Conservation (phyloP, 2,113 vertebrate species). For the Phoenicopterus ruber region DNA sequence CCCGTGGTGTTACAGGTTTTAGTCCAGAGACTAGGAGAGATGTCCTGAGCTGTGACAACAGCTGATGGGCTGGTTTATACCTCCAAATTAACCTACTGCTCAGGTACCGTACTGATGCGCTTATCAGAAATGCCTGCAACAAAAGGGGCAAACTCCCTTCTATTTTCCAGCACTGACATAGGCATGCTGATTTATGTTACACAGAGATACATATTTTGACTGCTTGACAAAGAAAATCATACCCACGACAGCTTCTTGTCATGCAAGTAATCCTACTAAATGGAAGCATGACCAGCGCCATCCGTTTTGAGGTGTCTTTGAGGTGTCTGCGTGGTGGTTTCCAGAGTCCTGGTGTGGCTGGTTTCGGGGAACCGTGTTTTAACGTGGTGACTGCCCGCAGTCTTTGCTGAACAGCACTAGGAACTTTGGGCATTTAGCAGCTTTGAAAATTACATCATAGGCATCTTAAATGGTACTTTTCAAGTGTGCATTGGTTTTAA, state of each 20-base stretch:
- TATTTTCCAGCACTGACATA: background rate
- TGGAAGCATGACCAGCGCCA: background rate
- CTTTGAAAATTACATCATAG: conserved; percentile 36
- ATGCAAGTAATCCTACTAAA: background rate
- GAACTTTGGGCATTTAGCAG: conserved; percentile 4
- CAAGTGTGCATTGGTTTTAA: background rate
- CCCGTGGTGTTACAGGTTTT: background rate
- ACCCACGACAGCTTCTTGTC: background rate
- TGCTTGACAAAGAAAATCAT: conserved; percentile 17
- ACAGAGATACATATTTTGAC: background rate
- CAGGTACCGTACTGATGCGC: rapidly evolving
- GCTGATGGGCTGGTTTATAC: background rate
- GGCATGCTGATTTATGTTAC: background rate
- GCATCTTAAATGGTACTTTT: conserved; percentile 12
- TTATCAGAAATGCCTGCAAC: background rate
- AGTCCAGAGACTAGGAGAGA: background rate
- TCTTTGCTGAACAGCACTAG: background rate
- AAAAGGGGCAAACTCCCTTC: background rate
- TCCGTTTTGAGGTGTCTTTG: background rate
- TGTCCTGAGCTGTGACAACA: background rate
- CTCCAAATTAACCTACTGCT: background rate
- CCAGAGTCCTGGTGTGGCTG: background rate
- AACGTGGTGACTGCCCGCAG: background rate
- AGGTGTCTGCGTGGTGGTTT: background rate
- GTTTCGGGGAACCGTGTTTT: background rate